phyloP scores from a whole-genome alignment of 2,113 vertebrate genomes.

The Protomyctophum bolini region DNA sequence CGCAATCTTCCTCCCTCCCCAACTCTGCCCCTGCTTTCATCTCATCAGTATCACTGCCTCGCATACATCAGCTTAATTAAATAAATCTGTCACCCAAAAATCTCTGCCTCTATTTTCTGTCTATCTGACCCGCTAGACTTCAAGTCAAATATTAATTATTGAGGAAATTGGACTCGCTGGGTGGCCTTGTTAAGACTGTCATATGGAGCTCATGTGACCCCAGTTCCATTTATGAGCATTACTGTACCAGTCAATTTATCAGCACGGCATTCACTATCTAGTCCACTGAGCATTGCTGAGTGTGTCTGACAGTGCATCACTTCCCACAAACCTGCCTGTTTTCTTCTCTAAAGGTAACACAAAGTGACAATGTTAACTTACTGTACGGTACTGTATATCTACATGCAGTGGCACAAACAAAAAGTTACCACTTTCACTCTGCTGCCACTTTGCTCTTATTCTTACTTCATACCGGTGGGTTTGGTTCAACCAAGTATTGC shows the following conservation, averaged over 20 bases:
- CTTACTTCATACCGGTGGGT: too few relatives aligned
- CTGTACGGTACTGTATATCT: constrained; percentile 32
- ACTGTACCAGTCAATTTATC: constrained; percentile 72
- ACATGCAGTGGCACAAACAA: constrained; percentile 3
- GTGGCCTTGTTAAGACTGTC: constrained; percentile 62
- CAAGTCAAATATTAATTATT: constrained; percentile 71
- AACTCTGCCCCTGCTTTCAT: constrained; percentile 51
- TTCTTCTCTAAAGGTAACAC: constrained; percentile 44
- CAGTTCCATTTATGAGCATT: constrained; percentile 62
- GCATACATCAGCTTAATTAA: constrained; percentile 64
- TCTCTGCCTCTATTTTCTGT: constrained; percentile 45
- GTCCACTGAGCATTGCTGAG: constrained; percentile 39
- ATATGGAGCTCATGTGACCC: constrained; percentile 39
- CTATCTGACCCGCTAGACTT: constrained; percentile 38
- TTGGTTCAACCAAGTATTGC: constrained; percentile 15
- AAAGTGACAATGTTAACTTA: constrained; percentile 52
- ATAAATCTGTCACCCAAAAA: constrained; percentile 53
- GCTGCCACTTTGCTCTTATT: background rate
- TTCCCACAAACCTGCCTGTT: constrained; percentile 32
- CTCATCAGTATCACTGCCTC: constrained; percentile 53
- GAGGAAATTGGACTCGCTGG: constrained; percentile 61
- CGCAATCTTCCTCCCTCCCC: constrained; percentile 56
- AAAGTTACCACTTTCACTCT: background rate
- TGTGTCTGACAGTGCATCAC: constrained; percentile 59
- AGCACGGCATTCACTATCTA: constrained; percentile 58